A percentile compares a stretch with the other conserved stretches of the same genome.
phyloP scores from a whole-genome alignment of 2,888 invertebrate genomes.

The Chloroclystis v-ata region DNA sequence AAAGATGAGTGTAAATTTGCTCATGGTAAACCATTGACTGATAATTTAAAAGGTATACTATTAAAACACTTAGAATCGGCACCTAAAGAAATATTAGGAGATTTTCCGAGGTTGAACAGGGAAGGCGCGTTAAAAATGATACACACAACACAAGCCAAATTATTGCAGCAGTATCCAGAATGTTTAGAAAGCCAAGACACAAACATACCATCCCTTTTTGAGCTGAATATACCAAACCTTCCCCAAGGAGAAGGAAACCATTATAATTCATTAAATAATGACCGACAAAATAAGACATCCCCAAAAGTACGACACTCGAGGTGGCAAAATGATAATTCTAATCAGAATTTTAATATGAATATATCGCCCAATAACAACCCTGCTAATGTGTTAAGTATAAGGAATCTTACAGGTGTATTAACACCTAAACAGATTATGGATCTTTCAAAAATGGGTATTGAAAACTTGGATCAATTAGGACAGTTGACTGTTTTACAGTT shows the following conservation, averaged over 20 bases:
- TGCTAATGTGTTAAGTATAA: slow-evolving; percentile 72
- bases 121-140: slow-evolving; percentile 83
- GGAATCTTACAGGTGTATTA: slow-evolving; percentile 78
- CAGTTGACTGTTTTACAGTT: slow-evolving; percentile 80
- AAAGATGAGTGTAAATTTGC: slow-evolving; percentile 96
- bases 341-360: slow-evolving; percentile 48
- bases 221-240: slow-evolving; percentile 66
- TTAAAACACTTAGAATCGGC: slow-evolving; percentile 91
- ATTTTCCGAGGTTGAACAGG: slow-evolving; percentile 89
- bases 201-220: slow-evolving; percentile 68
- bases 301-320: slow-evolving; percentile 72
- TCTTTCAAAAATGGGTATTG: slow-evolving; percentile 78
- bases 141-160: slow-evolving; percentile 63
- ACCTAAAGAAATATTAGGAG: slow-evolving; percentile 93
- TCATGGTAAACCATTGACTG: slow-evolving; percentile 91
- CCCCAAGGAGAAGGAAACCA: slow-evolving; percentile 49
- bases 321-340: slow-evolving; percentile 68
- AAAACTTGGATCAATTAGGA: slow-evolving; percentile 79
- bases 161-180: slow-evolving; percentile 65
- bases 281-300: slow-evolving; percentile 58
- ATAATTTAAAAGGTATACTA: slow-evolving; percentile 82
- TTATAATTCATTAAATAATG: slow-evolving; percentile 51
- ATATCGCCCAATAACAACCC: slow-evolving; percentile 49
- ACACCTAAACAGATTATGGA: slow-evolving; percentile 78
- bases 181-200: slow-evolving; percentile 52